Base-by-base conservation (phyloP, 2,113 vertebrate genomes). In the Pseudolaguvia tuberculata region DNA sequence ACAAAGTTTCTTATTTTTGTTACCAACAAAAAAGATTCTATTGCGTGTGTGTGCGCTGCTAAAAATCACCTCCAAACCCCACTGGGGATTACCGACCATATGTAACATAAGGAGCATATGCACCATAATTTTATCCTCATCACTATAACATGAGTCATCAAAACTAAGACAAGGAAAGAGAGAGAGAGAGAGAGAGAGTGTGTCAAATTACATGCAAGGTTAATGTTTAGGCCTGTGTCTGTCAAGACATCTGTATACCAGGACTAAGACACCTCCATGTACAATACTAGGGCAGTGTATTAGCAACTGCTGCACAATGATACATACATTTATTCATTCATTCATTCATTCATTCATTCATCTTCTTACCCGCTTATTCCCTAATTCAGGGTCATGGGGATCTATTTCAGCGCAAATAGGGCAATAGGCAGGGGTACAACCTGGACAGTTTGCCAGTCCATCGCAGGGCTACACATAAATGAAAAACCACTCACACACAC, bases 81-180 rank as follows among this genome's bases (percentile, higher is more conserved):
- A 66, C 42, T 57, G n/a, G 29, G 62, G 71, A 18, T 73, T 35
- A 61, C 2, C 12, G 70, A 59, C 48, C 25, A 63, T 66, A 50
- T 17, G 29, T 62, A 59, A 39, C 39, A 55, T 39, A 50, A 73
- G 47, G 9, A 50, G 23, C 63, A 67, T 67, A 67, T 21, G 29
- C 62, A 21, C 31, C 13, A 63, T 57, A 35, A 78, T 17, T 65
- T 50, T 51, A 68, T 52, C 21, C 65, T 76, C 65, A 58, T 76
- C 53, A 59, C 65, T 53, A 75, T 35, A 48, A 53, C 18, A 35
- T 75, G 73, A 68, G 31, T 75, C 52, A 71, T 59, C 42, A 58
- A 35, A 25, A 70, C 27, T 67, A 17, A 68, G 63, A 68, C 35
- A 48, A 9, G 39, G 39, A 42, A 42, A 42, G 39, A 42, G 39